These are phyloP conservation scores for Varecia variegata DNA, from an alignment of 2,797 vertebrate genomes.

Conservation along the genomic window DNA sequence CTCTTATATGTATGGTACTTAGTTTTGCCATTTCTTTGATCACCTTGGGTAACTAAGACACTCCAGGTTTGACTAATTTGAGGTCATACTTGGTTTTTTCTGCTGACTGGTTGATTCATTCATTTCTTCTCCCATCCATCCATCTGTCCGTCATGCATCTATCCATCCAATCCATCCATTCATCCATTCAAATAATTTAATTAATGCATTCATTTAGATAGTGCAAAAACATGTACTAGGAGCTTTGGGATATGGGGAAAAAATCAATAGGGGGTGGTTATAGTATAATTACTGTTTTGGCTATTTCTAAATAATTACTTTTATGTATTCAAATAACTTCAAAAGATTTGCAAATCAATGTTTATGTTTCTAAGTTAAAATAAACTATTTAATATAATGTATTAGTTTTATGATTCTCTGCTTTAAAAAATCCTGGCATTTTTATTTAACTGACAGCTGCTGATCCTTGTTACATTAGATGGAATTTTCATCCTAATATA, in stretches of 20 bases:
- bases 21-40: neutral
- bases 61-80: neutral
- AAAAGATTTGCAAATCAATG: neutral
- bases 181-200: neutral
- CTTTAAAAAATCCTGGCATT: neutral
- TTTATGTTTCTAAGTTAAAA: slow-evolving; percentile 2
- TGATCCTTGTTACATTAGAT: neutral
- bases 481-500: neutral
- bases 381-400: neutral
- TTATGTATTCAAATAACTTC: neutral
- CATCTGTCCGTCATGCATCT: neutral
- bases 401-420: neutral
- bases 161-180: neutral
- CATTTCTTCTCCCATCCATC: neutral
- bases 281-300: neutral
- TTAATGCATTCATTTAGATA: neutral
- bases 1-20: neutral
- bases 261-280: neutral
- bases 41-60: neutral
- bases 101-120: neutral
- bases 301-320: slow-evolving; percentile 23
- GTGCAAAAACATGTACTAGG: neutral
- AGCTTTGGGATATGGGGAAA: neutral
- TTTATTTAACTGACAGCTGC: neutral
- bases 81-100: neutral